Conservation (phyloP, 2,797 vertebrate genomes). For the Poecile montanus region DNA sequence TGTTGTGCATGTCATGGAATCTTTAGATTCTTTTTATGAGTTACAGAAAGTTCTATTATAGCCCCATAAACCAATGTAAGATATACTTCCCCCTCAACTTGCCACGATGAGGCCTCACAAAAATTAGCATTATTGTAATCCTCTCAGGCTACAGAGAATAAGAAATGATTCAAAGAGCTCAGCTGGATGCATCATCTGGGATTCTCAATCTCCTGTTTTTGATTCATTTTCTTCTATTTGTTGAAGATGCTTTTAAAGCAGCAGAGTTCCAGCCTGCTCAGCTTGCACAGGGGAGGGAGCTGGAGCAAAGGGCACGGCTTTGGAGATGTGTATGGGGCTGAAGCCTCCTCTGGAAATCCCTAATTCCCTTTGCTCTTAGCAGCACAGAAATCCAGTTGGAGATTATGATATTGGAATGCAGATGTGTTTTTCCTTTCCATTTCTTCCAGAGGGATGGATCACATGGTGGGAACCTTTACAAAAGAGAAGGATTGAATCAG, state of each 20-base stretch:
- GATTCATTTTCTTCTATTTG: conserved; percentile 40
- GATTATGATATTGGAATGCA: background rate
- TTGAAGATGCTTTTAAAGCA: conserved; percentile 32
- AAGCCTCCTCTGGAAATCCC: conserved; percentile 35
- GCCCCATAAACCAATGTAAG: background rate
- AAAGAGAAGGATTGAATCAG: background rate
- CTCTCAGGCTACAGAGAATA: background rate
- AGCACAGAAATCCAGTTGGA: conserved; percentile 11
- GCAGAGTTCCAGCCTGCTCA: background rate
- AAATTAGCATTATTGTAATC: conserved; percentile 37
- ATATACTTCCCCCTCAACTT: background rate
- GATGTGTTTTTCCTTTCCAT: background rate
- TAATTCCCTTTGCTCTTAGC: conserved; percentile 15
- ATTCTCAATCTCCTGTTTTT: conserved; percentile 4
- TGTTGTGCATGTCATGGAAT: background rate
- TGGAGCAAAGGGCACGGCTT: conserved; percentile 59
- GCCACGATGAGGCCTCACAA: background rate
- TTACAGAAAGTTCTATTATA: background rate
- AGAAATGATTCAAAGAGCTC: conserved; percentile 16
- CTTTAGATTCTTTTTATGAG: background rate
- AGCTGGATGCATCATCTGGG: background rate
- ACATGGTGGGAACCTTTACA: background rate
- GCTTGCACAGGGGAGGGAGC: background rate
- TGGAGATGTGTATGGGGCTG: background rate
- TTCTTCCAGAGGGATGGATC: background rate